Evolutionary conservation across 2,113 vertebrate genomes (phyloP), one percentile per base, ranked within the genome.

Genomic region (Prionailurus viverrinus): DNA sequence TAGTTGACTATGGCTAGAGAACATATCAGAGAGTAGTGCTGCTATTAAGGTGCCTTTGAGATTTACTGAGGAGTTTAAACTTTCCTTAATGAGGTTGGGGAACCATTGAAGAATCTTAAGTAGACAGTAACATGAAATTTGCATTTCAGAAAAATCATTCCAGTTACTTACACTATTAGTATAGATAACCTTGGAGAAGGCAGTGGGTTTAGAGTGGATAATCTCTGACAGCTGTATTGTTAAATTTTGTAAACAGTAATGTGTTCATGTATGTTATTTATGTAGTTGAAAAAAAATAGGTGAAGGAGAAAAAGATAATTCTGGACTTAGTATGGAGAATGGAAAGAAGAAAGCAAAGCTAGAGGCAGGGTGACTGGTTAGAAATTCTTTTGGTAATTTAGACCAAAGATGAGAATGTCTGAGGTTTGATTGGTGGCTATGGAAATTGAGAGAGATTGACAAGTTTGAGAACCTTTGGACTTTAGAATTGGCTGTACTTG

Each of bases 191-290:
- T 83, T 86, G 63, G 78, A 12, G 68, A 92, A 89, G 55, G 19
- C 36, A 61, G 41, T 45, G 19, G 65, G 5, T 61, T 96, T 92
- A 69, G n/a, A 76, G 51, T 79, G 8, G 25, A 9, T 68, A 74
- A 23, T 66, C 31, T 76, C 7, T 96, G 55, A 48, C n/a, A 25
- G 36, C 36, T 29, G 3, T 74, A 5, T 65, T 84, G 23, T 73
- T 96, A 81, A 91, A n/a, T 63, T 92, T 63, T 87, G 36, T 51
- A 51, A 95, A 88, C 58, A 82, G 45, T 91, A 78, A 29, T n/a
- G 19, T 87, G 66, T 84, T 84, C 5, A 13, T 69, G 2, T 87
- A 29, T 88, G 36, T 58, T 94, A 82, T 68, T 63, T 84, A 65
- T 39, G 7, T 85, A 45, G 63, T 63, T 76, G 13, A 18, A 51